These are phyloP conservation scores for Eulemur mongoz DNA, from an alignment of 2,797 vertebrate genomes.

Conservation along the genomic window DNA sequence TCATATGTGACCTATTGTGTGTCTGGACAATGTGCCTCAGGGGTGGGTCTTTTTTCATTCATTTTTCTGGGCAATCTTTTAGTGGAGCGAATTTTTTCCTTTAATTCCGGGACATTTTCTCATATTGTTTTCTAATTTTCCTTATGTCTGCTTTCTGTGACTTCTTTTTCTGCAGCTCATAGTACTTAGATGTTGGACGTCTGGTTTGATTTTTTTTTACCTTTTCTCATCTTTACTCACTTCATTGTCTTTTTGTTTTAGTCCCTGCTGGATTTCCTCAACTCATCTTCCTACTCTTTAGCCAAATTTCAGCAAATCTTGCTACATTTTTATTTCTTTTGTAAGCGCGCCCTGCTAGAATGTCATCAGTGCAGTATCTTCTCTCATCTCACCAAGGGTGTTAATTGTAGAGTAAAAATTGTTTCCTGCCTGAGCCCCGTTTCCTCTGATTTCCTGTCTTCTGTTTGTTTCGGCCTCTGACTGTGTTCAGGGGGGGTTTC, in stretches of 20 bases:
- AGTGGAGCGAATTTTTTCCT: neutral
- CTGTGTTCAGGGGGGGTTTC: neutral
- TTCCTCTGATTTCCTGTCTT: neutral
- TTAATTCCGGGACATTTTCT: neutral
- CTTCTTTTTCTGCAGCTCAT: neutral
- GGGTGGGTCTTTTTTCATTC: neutral
- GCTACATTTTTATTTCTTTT: neutral
- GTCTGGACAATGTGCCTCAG: neutral
- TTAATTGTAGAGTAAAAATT: neutral
- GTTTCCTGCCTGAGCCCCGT: rapidly evolving
- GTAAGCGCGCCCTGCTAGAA: neutral
- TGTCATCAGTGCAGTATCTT: neutral
- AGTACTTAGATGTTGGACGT: too few relatives aligned
- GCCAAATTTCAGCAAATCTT: neutral
- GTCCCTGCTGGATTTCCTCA: neutral
- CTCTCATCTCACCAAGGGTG: neutral
- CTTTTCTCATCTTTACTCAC: neutral
- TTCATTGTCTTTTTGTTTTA: neutral
- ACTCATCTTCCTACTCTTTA: neutral
- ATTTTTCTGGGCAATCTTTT: neutral
- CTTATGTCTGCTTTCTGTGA: neutral
- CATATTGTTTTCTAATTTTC: too few relatives aligned
- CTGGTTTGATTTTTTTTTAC: too few relatives aligned
- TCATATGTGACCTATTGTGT: neutral
- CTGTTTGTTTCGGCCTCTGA: neutral